A percentile compares a stretch with the other conserved stretches of the same genome.
phyloP scores from a whole-genome alignment of 2,113 vertebrate species.

The Spizaetus ornatus region DNA sequence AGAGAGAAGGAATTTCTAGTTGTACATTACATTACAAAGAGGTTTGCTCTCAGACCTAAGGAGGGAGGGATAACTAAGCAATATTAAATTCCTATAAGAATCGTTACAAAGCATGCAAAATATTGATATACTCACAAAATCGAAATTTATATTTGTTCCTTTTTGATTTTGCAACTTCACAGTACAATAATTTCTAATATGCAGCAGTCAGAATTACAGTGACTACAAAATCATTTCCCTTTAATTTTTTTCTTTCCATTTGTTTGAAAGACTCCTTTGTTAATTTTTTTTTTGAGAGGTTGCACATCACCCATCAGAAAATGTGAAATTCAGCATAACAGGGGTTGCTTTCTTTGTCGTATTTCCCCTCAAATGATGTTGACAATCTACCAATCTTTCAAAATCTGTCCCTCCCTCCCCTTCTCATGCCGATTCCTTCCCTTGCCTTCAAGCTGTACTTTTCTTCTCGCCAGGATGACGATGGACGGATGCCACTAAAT shows the following conservation, averaged over 20 bases:
- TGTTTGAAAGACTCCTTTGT: neutral
- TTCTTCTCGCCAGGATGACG: neutral
- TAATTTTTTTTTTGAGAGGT: neutral
- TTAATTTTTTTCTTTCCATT: neutral
- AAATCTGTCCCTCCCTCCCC: neutral
- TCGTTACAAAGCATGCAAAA: slow-evolving; percentile 64
- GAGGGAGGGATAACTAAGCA: slow-evolving; percentile 58
- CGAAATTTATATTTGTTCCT: slow-evolving; percentile 24
- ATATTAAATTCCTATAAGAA: slow-evolving; percentile 58
- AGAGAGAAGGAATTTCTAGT: slow-evolving; percentile 56
- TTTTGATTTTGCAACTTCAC: slow-evolving; percentile 48
- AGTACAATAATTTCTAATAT: slow-evolving; percentile 44
- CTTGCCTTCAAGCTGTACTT: neutral
- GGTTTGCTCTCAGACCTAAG: slow-evolving; percentile 57
- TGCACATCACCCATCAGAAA: neutral
- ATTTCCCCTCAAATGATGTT: neutral
- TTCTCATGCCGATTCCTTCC: neutral
- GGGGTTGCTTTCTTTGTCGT: neutral
- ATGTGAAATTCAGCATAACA: neutral
- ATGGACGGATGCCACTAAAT: neutral
- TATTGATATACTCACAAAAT: slow-evolving; percentile 59
- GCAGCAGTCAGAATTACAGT: slow-evolving; percentile 31
- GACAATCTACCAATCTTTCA: neutral
- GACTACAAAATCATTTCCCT: slow-evolving; percentile 15
- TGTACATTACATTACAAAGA: slow-evolving; percentile 54